Conservation (phyloP, 2,113 vertebrate genomes). For the Toxostoma redivivum region DNA sequence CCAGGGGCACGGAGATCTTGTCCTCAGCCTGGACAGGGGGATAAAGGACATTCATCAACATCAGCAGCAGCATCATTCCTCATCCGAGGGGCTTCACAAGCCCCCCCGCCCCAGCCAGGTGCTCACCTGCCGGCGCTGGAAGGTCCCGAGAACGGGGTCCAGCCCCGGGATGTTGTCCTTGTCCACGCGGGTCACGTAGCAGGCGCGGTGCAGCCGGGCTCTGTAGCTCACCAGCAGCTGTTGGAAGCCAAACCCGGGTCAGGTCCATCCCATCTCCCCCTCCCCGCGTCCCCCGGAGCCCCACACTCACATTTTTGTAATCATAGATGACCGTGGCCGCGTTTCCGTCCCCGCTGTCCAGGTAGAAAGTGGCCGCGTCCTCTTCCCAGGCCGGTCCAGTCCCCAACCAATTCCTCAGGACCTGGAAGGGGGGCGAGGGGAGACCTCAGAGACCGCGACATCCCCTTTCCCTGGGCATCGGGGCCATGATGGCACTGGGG, state of each 20-base stretch:
- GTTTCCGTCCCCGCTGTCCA: neutral
- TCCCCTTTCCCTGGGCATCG: fast-evolving
- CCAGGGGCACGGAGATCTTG: neutral
- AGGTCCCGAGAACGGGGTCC: constrained; percentile 32
- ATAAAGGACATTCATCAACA: neutral
- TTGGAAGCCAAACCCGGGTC: neutral
- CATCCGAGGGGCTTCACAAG: fast-evolving
- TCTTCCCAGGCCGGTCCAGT: neutral
- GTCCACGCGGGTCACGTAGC: constrained; percentile 68
- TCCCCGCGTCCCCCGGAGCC: fast-evolving
- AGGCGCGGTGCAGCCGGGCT: constrained; percentile 30
- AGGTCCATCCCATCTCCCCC: fast-evolving
- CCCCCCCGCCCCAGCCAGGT: fast-evolving
- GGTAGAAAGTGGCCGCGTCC: constrained; percentile 27
- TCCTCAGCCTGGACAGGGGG: neutral
- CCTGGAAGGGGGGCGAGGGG: neutral
- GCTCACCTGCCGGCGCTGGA: constrained; percentile 63
- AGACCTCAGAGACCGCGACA: fast-evolving
- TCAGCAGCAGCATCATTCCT: neutral
- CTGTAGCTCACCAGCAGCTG: constrained; percentile 75
- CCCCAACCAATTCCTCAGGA: neutral
- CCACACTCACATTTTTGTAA: constrained; percentile 6
- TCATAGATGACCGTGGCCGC: constrained; percentile 5
- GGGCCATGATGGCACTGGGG: fast-evolving
- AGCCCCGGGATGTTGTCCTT: constrained; percentile 64